phyloP scores from a whole-genome alignment of 2,797 vertebrate genomes.

The Phoebastria nigripes region DNA sequence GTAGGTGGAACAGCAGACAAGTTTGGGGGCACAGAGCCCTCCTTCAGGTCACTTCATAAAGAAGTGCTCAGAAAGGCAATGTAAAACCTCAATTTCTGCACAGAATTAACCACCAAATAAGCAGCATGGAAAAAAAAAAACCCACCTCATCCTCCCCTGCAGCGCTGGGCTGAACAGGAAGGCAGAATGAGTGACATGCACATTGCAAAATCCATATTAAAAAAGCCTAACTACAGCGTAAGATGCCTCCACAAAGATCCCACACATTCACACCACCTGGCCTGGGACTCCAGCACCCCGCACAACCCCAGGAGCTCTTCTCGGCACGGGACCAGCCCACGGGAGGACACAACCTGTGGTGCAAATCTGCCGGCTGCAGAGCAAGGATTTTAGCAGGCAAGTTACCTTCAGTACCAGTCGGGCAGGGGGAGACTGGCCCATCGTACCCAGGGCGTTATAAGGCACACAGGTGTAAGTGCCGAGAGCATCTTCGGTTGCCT shows the following conservation, averaged over 20 bases:
- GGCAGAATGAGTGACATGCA: rapidly evolving
- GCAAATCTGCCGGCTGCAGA: not conserved
- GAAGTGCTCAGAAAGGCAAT: not conserved
- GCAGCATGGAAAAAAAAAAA: too few species aligned
- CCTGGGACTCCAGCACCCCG: not conserved
- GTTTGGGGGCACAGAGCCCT: not conserved
- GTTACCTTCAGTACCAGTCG: slow-evolving; percentile 98
- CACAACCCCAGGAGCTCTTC: not conserved
- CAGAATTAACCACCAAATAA: not conserved
- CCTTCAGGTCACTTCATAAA: not conserved
- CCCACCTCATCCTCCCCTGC: not conserved
- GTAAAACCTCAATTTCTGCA: not conserved
- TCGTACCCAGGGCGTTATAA: slow-evolving; percentile 99
- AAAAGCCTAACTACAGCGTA: too few species aligned
- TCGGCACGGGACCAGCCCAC: not conserved
- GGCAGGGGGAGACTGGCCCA: slow-evolving; percentile 97
- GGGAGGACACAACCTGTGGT: not conserved
- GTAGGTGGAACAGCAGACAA: not conserved
- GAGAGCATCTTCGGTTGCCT: slow-evolving; percentile 97
- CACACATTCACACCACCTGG: rapidly evolving
- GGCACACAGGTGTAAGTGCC: slow-evolving; percentile 99
- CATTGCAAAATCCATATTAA: not conserved
- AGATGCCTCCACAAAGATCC: not conserved
- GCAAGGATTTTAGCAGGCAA: not conserved
- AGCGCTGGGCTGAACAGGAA: not conserved